These are phyloP conservation scores for Myripristis murdjan DNA, from an alignment of 2,797 vertebrate species.

Conservation along the genomic window DNA sequence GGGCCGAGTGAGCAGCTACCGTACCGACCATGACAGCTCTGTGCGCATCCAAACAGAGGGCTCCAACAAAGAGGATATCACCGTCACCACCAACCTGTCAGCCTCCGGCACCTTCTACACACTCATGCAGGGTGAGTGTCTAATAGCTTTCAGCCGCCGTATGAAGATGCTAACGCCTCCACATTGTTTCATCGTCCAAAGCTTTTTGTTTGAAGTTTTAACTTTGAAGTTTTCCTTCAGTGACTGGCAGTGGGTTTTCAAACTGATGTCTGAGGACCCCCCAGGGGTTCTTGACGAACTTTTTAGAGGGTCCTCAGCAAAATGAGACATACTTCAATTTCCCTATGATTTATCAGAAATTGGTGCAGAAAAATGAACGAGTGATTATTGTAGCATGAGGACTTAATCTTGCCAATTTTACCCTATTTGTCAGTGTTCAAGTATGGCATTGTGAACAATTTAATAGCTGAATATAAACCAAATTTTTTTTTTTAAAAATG, in stretches of 20 bases:
- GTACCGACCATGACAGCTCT: constrained; percentile 92
- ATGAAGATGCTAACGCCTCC: constrained; percentile 12
- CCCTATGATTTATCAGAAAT: too few species aligned
- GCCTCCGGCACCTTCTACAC: constrained; percentile 98
- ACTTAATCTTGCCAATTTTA: too few species aligned
- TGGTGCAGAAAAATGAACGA: too few species aligned
- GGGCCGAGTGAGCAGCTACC: constrained; percentile 97
- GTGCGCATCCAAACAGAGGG: constrained; percentile 95
- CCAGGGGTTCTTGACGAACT: too few species aligned
- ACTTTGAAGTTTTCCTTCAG: neutral
- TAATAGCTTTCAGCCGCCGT: constrained; percentile 25
- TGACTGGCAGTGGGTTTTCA: neutral
- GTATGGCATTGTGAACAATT: too few species aligned
- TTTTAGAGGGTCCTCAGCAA: too few species aligned
- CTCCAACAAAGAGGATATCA: constrained; percentile 96
- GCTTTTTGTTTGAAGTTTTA: neutral
- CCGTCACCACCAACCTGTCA: constrained; percentile 97
- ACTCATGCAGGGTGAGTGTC: constrained; percentile 93
- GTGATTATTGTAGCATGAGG: too few species aligned
- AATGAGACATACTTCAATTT: too few species aligned
- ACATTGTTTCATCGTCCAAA: neutral
- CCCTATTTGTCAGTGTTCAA: too few species aligned
- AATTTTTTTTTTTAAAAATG: too few species aligned
- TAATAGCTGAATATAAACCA: too few species aligned
- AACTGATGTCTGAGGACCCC: too few species aligned